Evolutionary conservation across 2,888 invertebrate species (phyloP).

Genomic region (Xylocampa areola): DNA sequence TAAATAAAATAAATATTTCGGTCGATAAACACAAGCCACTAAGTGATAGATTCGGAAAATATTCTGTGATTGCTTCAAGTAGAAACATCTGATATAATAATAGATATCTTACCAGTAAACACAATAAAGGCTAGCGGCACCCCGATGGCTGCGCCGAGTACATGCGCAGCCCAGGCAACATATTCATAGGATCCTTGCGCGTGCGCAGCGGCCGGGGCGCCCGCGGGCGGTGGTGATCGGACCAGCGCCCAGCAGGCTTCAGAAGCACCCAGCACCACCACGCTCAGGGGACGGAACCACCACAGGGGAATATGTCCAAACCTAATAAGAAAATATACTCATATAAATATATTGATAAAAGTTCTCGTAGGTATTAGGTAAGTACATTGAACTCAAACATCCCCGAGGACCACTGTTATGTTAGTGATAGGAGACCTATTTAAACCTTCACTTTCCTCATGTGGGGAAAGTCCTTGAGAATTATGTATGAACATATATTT

Average conservation of each 20-base stretch:
- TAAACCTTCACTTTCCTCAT: too few species aligned
- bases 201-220: constrained; percentile 49
- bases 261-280: constrained; percentile 91
- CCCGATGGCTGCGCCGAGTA: constrained; percentile 92
- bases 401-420: too few species aligned
- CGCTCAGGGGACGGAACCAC: constrained; percentile 90
- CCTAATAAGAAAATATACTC: constrained; percentile 56
- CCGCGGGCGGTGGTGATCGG: constrained; percentile 45
- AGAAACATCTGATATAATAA: not conserved
- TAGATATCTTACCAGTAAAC: constrained; percentile 77
- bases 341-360: not conserved
- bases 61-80: too few species aligned
- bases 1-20: not conserved
- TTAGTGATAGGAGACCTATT: too few species aligned
- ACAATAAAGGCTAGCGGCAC: constrained; percentile 91
- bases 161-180: constrained; percentile 93
- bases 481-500: too few species aligned
- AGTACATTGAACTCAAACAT: too few species aligned
- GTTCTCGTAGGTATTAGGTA: not conserved
- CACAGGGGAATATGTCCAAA: constrained; percentile 84
- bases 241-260: constrained; percentile 88
- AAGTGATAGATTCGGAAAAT: too few species aligned
- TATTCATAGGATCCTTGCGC: constrained; percentile 60
- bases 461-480: too few species aligned
- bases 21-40: not conserved